Conservation (phyloP, 2,888 invertebrate species). For the Chloromyia formosa region DNA sequence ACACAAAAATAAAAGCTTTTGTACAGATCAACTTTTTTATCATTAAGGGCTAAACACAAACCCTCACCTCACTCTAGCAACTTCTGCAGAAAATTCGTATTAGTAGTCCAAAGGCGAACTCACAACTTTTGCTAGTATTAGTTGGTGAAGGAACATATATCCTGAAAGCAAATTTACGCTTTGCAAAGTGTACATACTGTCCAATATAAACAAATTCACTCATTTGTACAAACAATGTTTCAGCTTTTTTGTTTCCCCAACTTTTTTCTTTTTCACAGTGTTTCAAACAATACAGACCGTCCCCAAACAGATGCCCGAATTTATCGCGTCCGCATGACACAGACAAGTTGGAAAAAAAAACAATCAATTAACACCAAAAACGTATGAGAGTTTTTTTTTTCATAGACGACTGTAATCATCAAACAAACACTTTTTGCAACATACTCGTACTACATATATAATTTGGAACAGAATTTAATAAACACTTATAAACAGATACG, state of each 20-base stretch:
- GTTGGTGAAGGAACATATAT: background rate
- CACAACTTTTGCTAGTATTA: background rate
- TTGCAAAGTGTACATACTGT: conserved; percentile 15
- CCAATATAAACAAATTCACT: background rate
- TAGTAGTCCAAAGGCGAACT: conserved; percentile 8
- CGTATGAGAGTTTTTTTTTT: too few relatives aligned
- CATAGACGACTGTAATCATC: background rate
- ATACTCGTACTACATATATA: background rate
- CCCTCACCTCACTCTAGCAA: conserved; percentile 6
- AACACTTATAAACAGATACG: background rate
- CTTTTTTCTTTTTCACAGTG: background rate
- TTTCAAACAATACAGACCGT: background rate
- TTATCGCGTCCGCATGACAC: conserved; percentile 5
- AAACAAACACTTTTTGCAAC: background rate
- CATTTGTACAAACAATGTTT: background rate
- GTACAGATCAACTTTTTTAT: conserved; percentile 26
- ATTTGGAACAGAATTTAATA: conserved; percentile 14
- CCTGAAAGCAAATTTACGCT: background rate
- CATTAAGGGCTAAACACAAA: conserved; percentile 12
- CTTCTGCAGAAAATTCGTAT: background rate
- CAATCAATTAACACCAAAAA: background rate
- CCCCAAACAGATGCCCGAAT: conserved; percentile 5
- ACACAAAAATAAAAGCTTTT: conserved; percentile 21
- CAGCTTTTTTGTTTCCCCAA: background rate
- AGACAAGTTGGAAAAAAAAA: too few relatives aligned